phyloP scores from a whole-genome alignment of 2,797 vertebrate genomes.

The Otolemur crassicaudatus region DNA sequence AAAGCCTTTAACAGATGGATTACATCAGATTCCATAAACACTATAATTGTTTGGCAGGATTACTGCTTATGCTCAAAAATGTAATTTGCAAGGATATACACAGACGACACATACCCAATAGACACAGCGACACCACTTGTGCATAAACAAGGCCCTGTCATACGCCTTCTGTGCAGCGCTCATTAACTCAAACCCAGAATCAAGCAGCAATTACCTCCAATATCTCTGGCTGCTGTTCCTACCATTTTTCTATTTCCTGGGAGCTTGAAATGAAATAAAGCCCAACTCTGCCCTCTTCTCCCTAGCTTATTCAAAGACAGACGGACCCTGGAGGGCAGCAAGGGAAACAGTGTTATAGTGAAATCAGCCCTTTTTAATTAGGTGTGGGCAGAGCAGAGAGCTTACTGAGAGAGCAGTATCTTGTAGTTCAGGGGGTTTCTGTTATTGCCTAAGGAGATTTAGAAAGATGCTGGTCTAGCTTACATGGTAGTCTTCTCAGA shows the following conservation, averaged over 20 bases:
- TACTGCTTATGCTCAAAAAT: constrained; percentile 83
- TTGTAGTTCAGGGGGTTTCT: constrained; percentile 50
- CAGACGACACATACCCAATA: constrained; percentile 76
- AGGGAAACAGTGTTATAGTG: constrained; percentile 34
- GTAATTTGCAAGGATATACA: constrained; percentile 81
- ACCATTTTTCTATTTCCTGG: constrained; percentile 54
- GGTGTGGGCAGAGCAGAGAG: constrained; percentile 43
- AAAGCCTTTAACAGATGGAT: constrained; percentile 88
- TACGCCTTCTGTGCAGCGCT: constrained; percentile 53
- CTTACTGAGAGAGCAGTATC: constrained; percentile 53
- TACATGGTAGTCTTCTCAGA: neutral
- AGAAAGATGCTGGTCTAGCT: constrained; percentile 16
- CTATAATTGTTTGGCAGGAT: constrained; percentile 87
- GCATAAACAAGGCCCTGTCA: constrained; percentile 45
- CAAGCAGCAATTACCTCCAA: constrained; percentile 58
- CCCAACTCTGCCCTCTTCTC: neutral
- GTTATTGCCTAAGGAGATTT: constrained; percentile 47
- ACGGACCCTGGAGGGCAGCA: constrained; percentile 48
- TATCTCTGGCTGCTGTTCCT: constrained; percentile 58
- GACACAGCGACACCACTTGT: constrained; percentile 52
- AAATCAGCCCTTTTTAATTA: constrained; percentile 68
- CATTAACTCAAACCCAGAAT: constrained; percentile 72
- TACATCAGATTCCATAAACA: constrained; percentile 88
- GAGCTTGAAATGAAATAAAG: constrained; percentile 61
- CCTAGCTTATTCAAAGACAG: neutral